These are phyloP conservation scores for Tanypteryx hageni DNA, from an alignment of 2,888 invertebrate genomes.

Conservation along the genomic window DNA sequence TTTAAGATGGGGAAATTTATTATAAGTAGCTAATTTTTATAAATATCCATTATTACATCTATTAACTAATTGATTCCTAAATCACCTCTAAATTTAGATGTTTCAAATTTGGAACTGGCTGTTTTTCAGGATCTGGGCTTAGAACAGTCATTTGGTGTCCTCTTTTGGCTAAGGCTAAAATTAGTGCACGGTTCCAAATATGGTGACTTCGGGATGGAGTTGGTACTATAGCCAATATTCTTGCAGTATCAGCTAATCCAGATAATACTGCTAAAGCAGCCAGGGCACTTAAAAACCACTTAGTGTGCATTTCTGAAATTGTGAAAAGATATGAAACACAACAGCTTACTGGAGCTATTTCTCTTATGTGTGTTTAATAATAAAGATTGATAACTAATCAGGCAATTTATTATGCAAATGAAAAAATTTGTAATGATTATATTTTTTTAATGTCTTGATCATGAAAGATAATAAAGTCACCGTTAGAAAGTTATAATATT, in stretches of 20 bases:
- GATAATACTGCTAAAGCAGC: neutral
- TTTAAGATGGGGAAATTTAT: too few species aligned
- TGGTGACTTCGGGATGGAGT: constrained; percentile 54
- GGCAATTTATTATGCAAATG: too few species aligned
- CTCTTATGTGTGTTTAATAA: too few species aligned
- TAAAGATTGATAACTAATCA: too few species aligned
- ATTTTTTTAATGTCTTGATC: too few species aligned
- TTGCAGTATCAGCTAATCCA: constrained; percentile 15
- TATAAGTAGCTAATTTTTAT: too few species aligned
- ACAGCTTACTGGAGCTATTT: too few species aligned
- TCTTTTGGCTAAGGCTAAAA: constrained; percentile 33
- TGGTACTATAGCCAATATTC: constrained; percentile 56
- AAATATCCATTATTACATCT: neutral
- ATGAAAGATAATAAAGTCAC: too few species aligned
- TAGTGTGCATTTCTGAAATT: constrained; percentile 10
- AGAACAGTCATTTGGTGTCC: constrained; percentile 66
- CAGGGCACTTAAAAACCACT: neutral
- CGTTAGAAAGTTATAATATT: too few species aligned
- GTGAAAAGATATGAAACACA: neutral
- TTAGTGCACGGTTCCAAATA: constrained; percentile 37
- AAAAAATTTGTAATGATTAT: too few species aligned
- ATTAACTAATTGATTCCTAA: neutral
- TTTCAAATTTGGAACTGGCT: constrained; percentile 64
- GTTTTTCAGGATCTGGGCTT: constrained; percentile 66
- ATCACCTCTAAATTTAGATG: constrained; percentile 66